These are phyloP conservation scores for Nothocercus julius DNA, from an alignment of 2,113 vertebrate genomes.

Conservation along the genomic window DNA sequence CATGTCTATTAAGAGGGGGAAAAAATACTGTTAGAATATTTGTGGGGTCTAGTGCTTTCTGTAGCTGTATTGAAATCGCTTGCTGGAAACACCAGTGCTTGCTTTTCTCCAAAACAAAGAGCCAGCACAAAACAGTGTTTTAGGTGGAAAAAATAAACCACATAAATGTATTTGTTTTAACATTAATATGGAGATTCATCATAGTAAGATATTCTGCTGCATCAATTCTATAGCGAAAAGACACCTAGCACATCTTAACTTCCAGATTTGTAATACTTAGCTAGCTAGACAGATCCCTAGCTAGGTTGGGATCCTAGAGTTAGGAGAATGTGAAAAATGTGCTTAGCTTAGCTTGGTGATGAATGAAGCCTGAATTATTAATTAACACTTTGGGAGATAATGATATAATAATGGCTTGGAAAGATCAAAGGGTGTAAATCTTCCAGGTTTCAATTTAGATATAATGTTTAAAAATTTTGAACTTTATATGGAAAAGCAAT, in stretches of 20 bases:
- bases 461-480: neutral
- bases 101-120: neutral
- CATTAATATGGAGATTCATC: neutral
- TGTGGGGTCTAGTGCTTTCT: neutral
- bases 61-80: neutral
- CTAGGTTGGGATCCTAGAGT: neutral
- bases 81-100: neutral
- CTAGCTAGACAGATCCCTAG: neutral
- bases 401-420: neutral
- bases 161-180: neutral
- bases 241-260: neutral
- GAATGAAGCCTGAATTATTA: constrained; percentile 25
- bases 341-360: neutral
- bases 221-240: neutral
- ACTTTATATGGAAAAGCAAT: neutral
- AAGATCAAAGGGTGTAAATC: neutral
- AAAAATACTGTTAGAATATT: neutral
- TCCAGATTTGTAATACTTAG: neutral
- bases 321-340: neutral
- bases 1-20: neutral
- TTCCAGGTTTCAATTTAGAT: neutral
- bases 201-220: neutral
- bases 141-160: neutral
- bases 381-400: constrained; percentile 18
- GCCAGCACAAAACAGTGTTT: neutral